phyloP scores from a whole-genome alignment of 2,113 vertebrate genomes.

The Aldabrachelys gigantea region DNA sequence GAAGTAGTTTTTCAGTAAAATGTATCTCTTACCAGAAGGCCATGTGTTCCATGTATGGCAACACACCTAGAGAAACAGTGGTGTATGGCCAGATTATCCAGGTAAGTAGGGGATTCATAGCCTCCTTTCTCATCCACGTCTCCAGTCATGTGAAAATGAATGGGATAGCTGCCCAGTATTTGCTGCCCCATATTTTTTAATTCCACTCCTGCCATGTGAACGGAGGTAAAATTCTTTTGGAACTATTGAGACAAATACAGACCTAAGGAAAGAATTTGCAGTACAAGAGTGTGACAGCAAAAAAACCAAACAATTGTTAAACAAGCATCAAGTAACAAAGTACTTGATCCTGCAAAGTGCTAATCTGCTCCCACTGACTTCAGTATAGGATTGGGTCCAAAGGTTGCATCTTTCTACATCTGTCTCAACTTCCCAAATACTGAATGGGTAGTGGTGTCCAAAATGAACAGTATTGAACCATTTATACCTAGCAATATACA shows the following conservation, averaged over 20 bases:
- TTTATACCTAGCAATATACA: rapidly evolving
- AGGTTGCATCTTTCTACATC: background rate
- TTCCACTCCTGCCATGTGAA: constrained; percentile 61
- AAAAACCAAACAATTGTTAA: background rate
- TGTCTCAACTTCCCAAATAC: background rate
- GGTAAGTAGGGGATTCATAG: background rate
- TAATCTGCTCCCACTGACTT: background rate
- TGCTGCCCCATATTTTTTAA: constrained; percentile 42
- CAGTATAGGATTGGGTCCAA: background rate
- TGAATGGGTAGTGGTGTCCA: rapidly evolving
- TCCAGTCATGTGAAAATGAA: constrained; percentile 55
- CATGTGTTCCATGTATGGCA: constrained; percentile 50
- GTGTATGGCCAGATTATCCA: constrained; percentile 54
- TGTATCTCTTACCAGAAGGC: constrained; percentile 73
- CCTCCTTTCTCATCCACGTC: constrained; percentile 60
- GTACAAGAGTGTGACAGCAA: background rate
- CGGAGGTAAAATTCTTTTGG: constrained; percentile 61
- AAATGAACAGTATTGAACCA: background rate
- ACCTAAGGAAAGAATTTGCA: background rate
- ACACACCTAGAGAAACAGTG: constrained; percentile 73
- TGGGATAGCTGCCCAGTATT: constrained; percentile 49
- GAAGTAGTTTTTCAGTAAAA: constrained; percentile 17
- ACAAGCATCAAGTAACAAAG: background rate
- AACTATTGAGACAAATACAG: constrained; percentile 65
- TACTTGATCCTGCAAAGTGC: background rate